Evolutionary conservation across 53 echinoderm and acorn worm genomes (phyloP), one percentile per base, ranked within the genome.

Genomic region (Antedon mediterranea): DNA sequence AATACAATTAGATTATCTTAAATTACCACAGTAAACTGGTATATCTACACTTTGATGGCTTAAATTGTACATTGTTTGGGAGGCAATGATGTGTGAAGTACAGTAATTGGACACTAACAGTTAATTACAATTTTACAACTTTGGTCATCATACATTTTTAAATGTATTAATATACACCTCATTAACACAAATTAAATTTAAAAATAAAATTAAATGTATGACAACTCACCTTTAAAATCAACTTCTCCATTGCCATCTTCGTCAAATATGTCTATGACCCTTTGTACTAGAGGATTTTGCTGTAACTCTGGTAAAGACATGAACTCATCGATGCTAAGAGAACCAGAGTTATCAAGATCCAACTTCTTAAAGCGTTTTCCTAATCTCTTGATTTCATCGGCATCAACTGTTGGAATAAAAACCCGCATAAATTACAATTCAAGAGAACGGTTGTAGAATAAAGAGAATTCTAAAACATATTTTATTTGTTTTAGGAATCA

Each of bases 261-360:
- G 43, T 95, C 97, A 89, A 95, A 95, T 85, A 95, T 95, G 75
- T 95, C 97, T 44, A 95, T 95, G 71, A 95, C 97, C 78, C 97
- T 89, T 71, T 92, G 92, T 30, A 95, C 92, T 77, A 92, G 79
- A 34, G 91, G 97, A 75, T 95, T 95, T 84, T 95, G 97, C 80
- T 95, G 91, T 3, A 95, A 83, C 81, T 95, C 97, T 44, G 91
- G 97, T 78, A 95, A 78, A 15, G 97, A 95, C 97, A 95, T 95
- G 77, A 95, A 95, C 79, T 95, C 97, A 34, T 95, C 97, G 28
- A 95, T 91, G 42, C 97, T 95, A 81, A 95, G 89, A 30, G 97
- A 89, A 2, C 97, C 97, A 0, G 97, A 95, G 84, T 95, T 95
- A 80, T 95, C 97, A 74, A 95, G 78, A 78, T 95, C 97, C 27